Evolutionary conservation across 2,888 invertebrate genomes (phyloP).

Genomic region (Athetis lepigone): DNA sequence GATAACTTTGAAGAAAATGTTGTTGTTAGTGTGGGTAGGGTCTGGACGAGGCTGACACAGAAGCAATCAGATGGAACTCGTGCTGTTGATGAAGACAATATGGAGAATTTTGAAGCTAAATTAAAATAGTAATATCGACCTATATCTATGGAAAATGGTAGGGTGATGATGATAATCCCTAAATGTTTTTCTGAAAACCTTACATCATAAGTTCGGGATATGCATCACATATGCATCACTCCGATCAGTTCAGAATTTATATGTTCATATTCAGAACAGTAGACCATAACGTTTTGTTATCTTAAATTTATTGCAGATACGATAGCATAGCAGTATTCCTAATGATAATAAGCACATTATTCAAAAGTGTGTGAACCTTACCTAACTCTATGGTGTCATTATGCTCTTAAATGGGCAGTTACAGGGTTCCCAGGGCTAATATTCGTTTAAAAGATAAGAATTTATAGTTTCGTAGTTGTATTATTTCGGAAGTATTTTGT

Average conservation of each 20-base stretch:
- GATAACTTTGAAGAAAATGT: too few species aligned
- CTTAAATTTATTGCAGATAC: background rate
- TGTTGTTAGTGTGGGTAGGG: too few species aligned
- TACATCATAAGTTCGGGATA: background rate
- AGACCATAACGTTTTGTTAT: background rate
- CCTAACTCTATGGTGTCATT: constrained; percentile 29
- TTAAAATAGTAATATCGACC: too few species aligned
- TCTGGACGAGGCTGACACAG: background rate
- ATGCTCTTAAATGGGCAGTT: constrained; percentile 47
- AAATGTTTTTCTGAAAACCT: too few species aligned
- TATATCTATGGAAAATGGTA: too few species aligned
- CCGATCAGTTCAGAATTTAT: background rate
- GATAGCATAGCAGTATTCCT: background rate
- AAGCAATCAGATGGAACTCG: background rate
- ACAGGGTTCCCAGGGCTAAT: constrained; percentile 43
- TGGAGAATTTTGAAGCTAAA: too few species aligned
- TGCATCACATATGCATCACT: background rate
- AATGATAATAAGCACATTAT: constrained; percentile 29
- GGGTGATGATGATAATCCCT: background rate
- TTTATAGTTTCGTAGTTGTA: constrained; percentile 33
- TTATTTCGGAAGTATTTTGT: constrained; percentile 44
- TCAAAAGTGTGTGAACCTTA: constrained; percentile 47
- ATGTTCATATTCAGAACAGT: background rate
- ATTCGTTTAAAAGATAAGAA: constrained; percentile 50
- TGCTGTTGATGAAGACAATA: too few species aligned